A percentile compares a stretch with the other conserved stretches of the same genome.
Evolutionary conservation across 1,140 invertebrate species (phyloP).

Genomic region (Archivesica marissinica): DNA sequence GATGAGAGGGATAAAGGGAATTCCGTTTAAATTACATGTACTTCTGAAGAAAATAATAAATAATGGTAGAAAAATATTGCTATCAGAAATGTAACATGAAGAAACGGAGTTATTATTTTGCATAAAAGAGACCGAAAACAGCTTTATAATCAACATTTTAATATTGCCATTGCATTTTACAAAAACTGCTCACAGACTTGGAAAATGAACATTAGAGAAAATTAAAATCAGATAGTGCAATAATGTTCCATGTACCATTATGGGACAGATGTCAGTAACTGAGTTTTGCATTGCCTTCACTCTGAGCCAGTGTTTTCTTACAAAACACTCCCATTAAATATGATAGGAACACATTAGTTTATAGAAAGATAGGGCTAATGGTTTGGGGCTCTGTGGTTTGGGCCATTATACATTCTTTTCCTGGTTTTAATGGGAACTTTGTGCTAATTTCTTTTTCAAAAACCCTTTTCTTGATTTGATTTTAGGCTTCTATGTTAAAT

Average conservation of each 20-base stretch:
- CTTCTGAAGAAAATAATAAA: too few species aligned
- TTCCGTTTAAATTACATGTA: too few species aligned
- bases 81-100: too few species aligned
- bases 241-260: neutral
- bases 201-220: slow-evolving; percentile 16
- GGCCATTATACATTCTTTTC: slow-evolving; percentile 55
- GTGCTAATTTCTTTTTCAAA: slow-evolving; percentile 55
- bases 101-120: too few species aligned
- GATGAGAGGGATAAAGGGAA: too few species aligned
- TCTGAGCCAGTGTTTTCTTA: slow-evolving; percentile 22
- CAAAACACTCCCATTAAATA: slow-evolving; percentile 52
- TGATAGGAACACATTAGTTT: slow-evolving; percentile 56
- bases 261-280: neutral
- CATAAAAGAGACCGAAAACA: neutral
- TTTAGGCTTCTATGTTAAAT: slow-evolving; percentile 20
- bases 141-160: neutral
- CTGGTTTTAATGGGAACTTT: slow-evolving; percentile 47
- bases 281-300: neutral
- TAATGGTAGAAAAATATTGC: too few species aligned
- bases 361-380: slow-evolving; percentile 33
- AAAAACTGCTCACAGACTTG: neutral
- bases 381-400: neutral
- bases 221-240: neutral
- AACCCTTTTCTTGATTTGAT: neutral
- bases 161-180: neutral